Percentiles rank a stretch among this genome's conserved stretches.
phyloP scores from a whole-genome alignment of 1,140 invertebrate species.

The Grapholita molesta region DNA sequence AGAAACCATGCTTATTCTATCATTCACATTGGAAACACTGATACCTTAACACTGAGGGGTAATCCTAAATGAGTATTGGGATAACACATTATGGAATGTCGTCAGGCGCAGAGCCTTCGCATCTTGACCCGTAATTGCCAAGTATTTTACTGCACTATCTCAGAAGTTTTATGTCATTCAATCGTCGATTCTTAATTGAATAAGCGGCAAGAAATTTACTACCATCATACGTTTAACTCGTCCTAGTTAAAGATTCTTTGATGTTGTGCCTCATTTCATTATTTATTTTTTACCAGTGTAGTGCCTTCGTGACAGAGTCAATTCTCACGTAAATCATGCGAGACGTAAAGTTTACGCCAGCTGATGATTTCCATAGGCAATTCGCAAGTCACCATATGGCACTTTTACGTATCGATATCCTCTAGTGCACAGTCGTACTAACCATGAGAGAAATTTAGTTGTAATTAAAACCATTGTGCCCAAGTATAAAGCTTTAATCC shows the following conservation, averaged over 20 bases:
- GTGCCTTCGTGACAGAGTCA: not conserved
- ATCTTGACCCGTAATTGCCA: slow-evolving; percentile 62
- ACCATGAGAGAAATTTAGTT: too few species aligned
- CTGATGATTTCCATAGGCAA: not conserved
- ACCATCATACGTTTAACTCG: slow-evolving; percentile 60
- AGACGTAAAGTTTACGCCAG: slow-evolving; percentile 5
- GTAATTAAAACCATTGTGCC: too few species aligned
- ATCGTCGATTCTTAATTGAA: slow-evolving; percentile 72
- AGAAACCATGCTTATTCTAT: too few species aligned
- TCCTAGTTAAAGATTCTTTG: slow-evolving; percentile 52
- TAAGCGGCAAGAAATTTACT: slow-evolving; percentile 71
- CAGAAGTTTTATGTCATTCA: slow-evolving; percentile 73
- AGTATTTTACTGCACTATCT: slow-evolving; percentile 67
- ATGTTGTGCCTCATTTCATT: slow-evolving; percentile 20
- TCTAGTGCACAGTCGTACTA: too few species aligned
- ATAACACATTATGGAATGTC: slow-evolving; percentile 10
- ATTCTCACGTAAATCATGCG: not conserved
- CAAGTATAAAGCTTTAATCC: too few species aligned
- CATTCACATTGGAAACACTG: too few species aligned
- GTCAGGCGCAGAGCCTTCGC: slow-evolving; percentile 28
- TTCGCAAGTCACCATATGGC: not conserved
- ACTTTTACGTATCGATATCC: too few species aligned
- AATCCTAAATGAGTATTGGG: not conserved
- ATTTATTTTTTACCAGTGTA: not conserved
- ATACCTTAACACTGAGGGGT: not conserved